Conservation (phyloP, 2,797 vertebrate genomes). For the Eurystomus glaucurus region DNA sequence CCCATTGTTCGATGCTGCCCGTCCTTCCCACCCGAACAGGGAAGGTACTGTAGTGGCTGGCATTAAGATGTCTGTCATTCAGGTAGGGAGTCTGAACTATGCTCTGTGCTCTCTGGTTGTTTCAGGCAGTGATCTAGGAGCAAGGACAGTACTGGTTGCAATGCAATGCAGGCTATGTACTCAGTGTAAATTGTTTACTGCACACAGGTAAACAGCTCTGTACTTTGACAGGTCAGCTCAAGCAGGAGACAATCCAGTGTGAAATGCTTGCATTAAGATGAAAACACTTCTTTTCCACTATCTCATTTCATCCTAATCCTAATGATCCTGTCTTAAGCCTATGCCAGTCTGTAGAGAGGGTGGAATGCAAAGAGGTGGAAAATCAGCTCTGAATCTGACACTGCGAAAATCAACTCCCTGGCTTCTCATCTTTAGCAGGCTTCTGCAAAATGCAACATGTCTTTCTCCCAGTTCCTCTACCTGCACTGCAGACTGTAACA, state of each 20-base stretch:
- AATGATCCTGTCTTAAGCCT: neutral
- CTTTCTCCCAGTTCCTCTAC: neutral
- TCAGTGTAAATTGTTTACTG: neutral
- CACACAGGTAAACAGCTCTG: slow-evolving; percentile 42
- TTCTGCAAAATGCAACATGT: neutral
- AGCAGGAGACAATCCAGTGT: neutral
- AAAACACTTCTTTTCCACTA: slow-evolving; percentile 21
- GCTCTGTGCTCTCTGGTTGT: neutral
- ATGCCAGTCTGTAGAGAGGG: neutral
- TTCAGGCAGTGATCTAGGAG: neutral
- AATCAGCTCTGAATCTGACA: neutral
- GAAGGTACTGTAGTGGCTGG: neutral
- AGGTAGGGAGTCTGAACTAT: neutral
- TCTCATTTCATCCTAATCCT: neutral
- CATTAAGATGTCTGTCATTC: neutral
- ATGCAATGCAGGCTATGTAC: neutral
- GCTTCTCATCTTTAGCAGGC: neutral
- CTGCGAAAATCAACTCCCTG: neutral
- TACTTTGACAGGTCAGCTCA: neutral
- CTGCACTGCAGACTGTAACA: neutral
- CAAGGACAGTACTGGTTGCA: neutral
- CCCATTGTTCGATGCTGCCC: neutral
- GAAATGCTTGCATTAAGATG: neutral
- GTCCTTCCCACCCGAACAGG: neutral
- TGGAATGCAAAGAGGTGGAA: neutral